Conservation (phyloP, 2,888 invertebrate genomes). For the Apamea monoglypha region DNA sequence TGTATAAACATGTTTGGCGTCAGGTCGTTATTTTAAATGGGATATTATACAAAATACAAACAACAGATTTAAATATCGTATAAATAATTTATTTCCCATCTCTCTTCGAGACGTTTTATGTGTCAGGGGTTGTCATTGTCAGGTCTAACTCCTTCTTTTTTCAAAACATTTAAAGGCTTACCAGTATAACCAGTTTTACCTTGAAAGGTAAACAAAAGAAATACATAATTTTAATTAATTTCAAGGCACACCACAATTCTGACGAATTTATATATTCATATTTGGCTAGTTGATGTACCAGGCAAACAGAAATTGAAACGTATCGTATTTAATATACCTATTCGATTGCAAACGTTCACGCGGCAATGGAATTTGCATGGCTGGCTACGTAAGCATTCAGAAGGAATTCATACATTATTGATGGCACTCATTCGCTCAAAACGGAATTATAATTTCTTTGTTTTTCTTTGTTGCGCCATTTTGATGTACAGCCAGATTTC, state of each 20-base stretch:
- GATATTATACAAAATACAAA: not conserved
- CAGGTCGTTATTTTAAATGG: not conserved
- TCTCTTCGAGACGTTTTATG: not conserved
- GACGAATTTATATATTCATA: conserved; percentile 56
- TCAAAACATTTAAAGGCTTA: not conserved
- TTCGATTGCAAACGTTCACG: conserved; percentile 48
- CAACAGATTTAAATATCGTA: not conserved
- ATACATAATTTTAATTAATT: conserved; percentile 2
- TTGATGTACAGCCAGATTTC: conserved; percentile 20
- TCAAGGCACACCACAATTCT: not conserved
- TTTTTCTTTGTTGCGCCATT: conserved; percentile 26
- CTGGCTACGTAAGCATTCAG: conserved; percentile 41
- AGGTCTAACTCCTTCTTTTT: not conserved
- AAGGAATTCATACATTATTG: conserved; percentile 52
- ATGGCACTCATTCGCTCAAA: conserved; percentile 34
- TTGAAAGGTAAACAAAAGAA: not conserved
- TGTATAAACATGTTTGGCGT: not conserved
- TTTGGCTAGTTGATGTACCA: conserved; percentile 51
- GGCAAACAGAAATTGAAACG: conserved; percentile 59
- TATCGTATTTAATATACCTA: conserved; percentile 41
- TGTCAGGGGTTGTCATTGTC: not conserved
- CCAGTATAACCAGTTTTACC: not conserved
- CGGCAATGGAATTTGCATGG: conserved; percentile 48
- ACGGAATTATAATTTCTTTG: conserved; percentile 25
- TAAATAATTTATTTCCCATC: conserved; percentile 5